Conservation (phyloP, 2,888 invertebrate genomes). For the Idaea dimidiata region DNA sequence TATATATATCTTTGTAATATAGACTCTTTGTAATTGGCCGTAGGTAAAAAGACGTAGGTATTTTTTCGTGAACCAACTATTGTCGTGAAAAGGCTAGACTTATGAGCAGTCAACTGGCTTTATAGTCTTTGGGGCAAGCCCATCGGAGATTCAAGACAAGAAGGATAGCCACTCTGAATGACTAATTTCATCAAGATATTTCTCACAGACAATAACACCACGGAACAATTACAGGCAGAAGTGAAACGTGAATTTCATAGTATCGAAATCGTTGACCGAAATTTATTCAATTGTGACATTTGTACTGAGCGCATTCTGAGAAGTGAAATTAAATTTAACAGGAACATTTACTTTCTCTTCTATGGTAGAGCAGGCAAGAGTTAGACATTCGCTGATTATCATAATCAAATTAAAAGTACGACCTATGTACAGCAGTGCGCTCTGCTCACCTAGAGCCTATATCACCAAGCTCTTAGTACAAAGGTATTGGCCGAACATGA, state of each 20-base stretch:
- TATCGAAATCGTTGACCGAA: constrained; percentile 51
- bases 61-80: no score
- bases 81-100: no score
- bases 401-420: constrained; percentile 42
- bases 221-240: constrained; percentile 25
- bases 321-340: constrained; percentile 58
- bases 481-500: no score
- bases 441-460: no score
- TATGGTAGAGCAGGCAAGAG: constrained; percentile 65
- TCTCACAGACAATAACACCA: not conserved
- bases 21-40: no score
- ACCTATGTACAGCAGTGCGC: no score
- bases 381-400: constrained; percentile 69
- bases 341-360: constrained; percentile 67
- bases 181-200: constrained; percentile 24
- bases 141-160: no score
- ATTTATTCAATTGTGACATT: constrained; percentile 75
- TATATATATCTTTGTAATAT: no score
- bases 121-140: no score
- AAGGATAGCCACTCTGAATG: constrained; percentile 9
- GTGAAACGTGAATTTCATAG: constrained; percentile 57
- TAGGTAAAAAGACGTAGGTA: no score
- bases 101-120: no score
- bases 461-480: no score
- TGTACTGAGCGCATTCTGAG: constrained; percentile 70